Evolutionary conservation across 2,113 vertebrate genomes (phyloP), one percentile per base, ranked within the genome.

Genomic region (Clinocottus analis): DNA sequence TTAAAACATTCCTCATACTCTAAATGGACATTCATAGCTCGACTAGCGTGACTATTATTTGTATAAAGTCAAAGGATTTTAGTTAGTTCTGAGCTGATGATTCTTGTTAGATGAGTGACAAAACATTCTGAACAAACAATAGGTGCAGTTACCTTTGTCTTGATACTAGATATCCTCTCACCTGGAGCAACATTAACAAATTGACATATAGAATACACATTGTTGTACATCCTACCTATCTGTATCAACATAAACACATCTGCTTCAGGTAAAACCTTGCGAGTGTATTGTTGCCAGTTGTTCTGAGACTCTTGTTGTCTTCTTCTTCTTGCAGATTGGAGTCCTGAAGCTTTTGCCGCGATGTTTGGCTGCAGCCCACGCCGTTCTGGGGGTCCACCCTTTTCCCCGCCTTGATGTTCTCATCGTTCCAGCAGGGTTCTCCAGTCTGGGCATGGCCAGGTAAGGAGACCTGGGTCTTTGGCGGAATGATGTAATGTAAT

Each of bases 371-470:
- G 97, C 97, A 62, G 97, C 98, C 58, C 90, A 96, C 69, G 29
- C 80, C 14, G 72, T 95, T 37, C 89, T 99, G 72, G 97, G 98
- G n/a, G 95, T 96, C 27, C 98, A 99, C 71, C 98, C 97, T 0
- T 99, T 99, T 89, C 91, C 95, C 77, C 96, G 97, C 61, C 94
- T 99, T 75, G 98, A 99, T 85, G 85, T 99, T 51, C 94, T 99
- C 77, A 94, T 99, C 11, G 96, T 99, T 77, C 97, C 98, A 55
- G 91, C 96, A 77, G 97, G 96, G 73, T 99, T 99, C 89, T 96
- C 96, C 82, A 98, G 97, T 83, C 94, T 99, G 62, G 98, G 98
- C 87, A 99, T 99, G 98, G 98, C 98, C 92, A 99, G 98, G 98
- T 99, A 97, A 89, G 65, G 60, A 65, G 27, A 55, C 8, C 10